phyloP scores from a whole-genome alignment of 1,140 invertebrate genomes.

The Apolygus lucorum region DNA sequence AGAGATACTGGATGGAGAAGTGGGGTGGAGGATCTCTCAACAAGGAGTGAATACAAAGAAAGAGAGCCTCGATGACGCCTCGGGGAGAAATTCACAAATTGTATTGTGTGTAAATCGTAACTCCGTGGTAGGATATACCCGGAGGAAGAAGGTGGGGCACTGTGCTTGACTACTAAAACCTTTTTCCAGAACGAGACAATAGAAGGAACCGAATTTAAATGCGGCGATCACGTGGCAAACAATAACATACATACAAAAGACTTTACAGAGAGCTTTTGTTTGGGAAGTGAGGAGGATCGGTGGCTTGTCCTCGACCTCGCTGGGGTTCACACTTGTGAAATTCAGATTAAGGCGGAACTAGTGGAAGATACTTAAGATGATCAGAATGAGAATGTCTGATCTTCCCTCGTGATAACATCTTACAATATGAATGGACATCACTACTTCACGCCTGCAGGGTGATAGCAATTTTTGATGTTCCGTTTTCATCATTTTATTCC shows the following conservation, averaged over 20 bases:
- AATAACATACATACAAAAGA: constrained; percentile 19
- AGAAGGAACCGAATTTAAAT: constrained; percentile 20
- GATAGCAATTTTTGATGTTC: too few species aligned
- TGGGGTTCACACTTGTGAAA: background rate
- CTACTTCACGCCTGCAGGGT: too few species aligned
- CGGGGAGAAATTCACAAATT: constrained; percentile 18
- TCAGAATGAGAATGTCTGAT: too few species aligned
- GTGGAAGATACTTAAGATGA: too few species aligned
- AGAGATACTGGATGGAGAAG: too few species aligned
- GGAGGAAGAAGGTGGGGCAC: constrained; percentile 14
- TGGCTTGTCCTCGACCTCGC: background rate
- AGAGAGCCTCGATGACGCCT: constrained; percentile 15
- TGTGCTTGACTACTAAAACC: constrained; percentile 15
- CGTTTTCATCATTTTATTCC: too few species aligned
- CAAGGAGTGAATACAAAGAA: constrained; percentile 12
- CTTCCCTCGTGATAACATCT: too few species aligned
- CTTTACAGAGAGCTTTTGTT: background rate
- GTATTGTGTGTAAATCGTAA: constrained; percentile 18
- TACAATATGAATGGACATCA: too few species aligned
- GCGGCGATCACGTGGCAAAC: constrained; percentile 18
- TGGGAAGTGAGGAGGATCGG: background rate
- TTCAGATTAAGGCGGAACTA: too few species aligned
- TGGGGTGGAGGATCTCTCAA: background rate
- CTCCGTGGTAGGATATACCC: background rate
- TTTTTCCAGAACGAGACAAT: constrained; percentile 11